These are phyloP conservation scores for Lycaon pictus DNA, from an alignment of 2,113 vertebrate species.

Conservation along the genomic window DNA sequence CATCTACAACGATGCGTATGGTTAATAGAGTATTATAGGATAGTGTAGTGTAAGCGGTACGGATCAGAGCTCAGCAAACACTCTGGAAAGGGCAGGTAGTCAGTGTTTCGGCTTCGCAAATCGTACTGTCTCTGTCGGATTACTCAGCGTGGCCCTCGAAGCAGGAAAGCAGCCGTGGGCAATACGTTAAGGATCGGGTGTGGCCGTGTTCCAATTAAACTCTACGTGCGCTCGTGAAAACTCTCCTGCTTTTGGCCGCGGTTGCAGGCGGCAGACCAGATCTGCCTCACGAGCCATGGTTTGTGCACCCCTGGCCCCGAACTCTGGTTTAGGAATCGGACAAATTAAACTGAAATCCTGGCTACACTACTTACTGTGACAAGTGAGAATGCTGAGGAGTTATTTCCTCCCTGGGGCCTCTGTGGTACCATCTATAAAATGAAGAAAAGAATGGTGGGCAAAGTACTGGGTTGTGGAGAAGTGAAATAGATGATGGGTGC, in stretches of 20 bases:
- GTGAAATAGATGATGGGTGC: fast-evolving
- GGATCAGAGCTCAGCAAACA: background rate
- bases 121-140: fast-evolving
- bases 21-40: fast-evolving
- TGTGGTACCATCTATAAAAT: fast-evolving
- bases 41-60: fast-evolving
- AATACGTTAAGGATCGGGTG: fast-evolving
- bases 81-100: background rate
- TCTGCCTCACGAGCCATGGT: fast-evolving
- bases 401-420: background rate
- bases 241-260: background rate
- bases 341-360: fast-evolving
- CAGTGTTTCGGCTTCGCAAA: too few species aligned
- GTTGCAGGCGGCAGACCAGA: fast-evolving
- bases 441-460: fast-evolving
- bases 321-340: background rate
- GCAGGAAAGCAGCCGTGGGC: background rate
- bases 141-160: fast-evolving
- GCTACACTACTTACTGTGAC: fast-evolving
- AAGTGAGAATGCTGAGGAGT: background rate
- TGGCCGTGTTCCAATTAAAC: fast-evolving
- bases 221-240: fast-evolving
- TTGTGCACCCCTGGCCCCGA: background rate
- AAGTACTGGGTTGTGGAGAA: fast-evolving
- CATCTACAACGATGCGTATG: fast-evolving